Base-by-base conservation (phyloP, 2,113 vertebrate genomes). In the Pelodiscus sinensis region DNA sequence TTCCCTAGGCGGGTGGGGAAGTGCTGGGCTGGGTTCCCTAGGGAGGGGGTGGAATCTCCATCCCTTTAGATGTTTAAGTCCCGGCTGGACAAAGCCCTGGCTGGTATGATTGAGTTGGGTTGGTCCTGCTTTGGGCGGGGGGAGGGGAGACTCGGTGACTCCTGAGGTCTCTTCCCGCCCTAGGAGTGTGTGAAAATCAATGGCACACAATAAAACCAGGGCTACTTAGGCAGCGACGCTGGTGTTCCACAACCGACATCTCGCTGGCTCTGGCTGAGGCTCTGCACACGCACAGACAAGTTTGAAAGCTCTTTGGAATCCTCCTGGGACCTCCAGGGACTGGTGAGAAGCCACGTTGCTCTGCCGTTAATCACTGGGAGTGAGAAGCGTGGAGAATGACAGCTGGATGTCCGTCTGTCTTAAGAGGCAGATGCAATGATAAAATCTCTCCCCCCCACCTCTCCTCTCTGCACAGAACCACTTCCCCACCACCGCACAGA, bases 401-500 rank as follows among this genome's bases (percentile, higher is more conserved):
- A 96, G 87, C 94, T 51, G 86, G 93, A 77, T 88, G 93, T 91
- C 93, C 73, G 50, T 2, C n/a, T 35, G 58, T 73, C 92, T 91
- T 6, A 0, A 0, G 82, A 80, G 91, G 91, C 86, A 90, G 24
- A 44, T 44, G 44, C 54, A 65, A 73, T 68, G 92, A 95, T 92
- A 95, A 95, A 77, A 44, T n/a, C 44, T 44, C 44, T 6, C 44
- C 44, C 6, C 44, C 81, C 88, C 10, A 21, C 21, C 38, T n/a
- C n/a, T n/a, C n/a, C n/a, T n/a, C n/a, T n/a, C 22, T 5, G 35
- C 50, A 22, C 12, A 71, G 1, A 25, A 52, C 27, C 8, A 4
- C 35, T 73, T 44, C 6, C 71, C 71, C 44, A 75, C 19, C 21
- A 11, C 31, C 4, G 12, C 6, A 22, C 18, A 50, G 71, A 27